Evolutionary conservation across 2,113 vertebrate genomes (phyloP), one percentile per base, ranked within the genome.

Genomic region (Apodemus sylvaticus): DNA sequence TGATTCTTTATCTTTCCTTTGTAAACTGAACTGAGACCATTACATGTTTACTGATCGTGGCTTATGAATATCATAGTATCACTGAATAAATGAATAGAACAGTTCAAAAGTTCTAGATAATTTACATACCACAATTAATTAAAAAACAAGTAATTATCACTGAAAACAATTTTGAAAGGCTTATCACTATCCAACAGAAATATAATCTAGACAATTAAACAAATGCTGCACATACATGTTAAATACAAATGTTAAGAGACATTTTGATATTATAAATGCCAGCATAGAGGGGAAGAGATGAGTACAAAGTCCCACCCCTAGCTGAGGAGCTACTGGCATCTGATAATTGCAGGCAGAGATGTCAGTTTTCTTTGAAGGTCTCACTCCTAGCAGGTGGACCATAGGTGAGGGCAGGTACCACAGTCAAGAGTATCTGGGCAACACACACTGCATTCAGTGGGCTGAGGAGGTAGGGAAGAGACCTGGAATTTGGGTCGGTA

Each of bases 141-240:
- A 24, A 64, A 42, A 90, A 78, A 71, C 24, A 29, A 88, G 73
- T 55, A n/a, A 73, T 78, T 62, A 66, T 29, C 26, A 71, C 48
- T 58, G 64, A 92, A 96, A 48, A 62, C n/a, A 85, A 22, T 86
- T 16, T 86, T 16, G 48, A 86, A n/a, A 89, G 48, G 71, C 9
- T 70, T 71, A 53, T 12, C 14, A 90, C 20, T 70, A 45, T 17
- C 66, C 45, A 91, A 87, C 12, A 91, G 24, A 96, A 92, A 95
- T 53, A 74, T 26, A 92, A 92, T 39, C 34, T 11, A 77, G 94
- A 88, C 34, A 73, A 94, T 88, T 88, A 90, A 90, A 88, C 55
- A 71, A 13, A 89, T 79, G 4, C 36, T 53, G 86, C 39, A 96
- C 11, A 74, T 7, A 8, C 39, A 76, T 93, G 73, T 91, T 89